Conservation (phyloP, 2,888 invertebrate species). For the Pyrrhia umbra region DNA sequence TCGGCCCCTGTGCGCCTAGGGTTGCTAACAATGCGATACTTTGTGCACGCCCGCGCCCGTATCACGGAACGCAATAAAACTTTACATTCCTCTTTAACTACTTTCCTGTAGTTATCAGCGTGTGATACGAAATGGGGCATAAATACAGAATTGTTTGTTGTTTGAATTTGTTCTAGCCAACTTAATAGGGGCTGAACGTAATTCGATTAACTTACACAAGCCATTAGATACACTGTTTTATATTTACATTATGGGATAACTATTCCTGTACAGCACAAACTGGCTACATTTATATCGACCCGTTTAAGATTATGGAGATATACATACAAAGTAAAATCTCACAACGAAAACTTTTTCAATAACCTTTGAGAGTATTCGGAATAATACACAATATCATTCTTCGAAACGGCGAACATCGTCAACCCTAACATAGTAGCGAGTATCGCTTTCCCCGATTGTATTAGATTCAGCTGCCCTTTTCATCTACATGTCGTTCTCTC, state of each 20-base stretch:
- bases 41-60: slow-evolving; percentile 79
- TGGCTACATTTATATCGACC: neutral
- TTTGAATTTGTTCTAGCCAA: slow-evolving; percentile 60
- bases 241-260: neutral
- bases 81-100: slow-evolving; percentile 88
- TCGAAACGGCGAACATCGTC: slow-evolving; percentile 58
- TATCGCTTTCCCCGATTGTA: slow-evolving; percentile 90
- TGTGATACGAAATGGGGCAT: slow-evolving; percentile 82
- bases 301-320: slow-evolving; percentile 9
- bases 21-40: slow-evolving; percentile 86
- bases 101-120: slow-evolving; percentile 85
- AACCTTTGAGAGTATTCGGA: slow-evolving; percentile 38
- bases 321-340: slow-evolving; percentile 40
- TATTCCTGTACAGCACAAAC: slow-evolving; percentile 6
- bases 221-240: slow-evolving; percentile 8
- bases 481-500: slow-evolving; percentile 88
- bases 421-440: slow-evolving; percentile 81
- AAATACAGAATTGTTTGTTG: slow-evolving; percentile 72
- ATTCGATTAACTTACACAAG: slow-evolving; percentile 21
- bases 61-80: slow-evolving; percentile 87
- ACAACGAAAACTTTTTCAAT: slow-evolving; percentile 49
- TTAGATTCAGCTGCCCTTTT: slow-evolving; percentile 90
- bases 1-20: slow-evolving; percentile 71
- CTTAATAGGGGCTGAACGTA: slow-evolving; percentile 36
- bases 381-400: slow-evolving; percentile 50